Percentiles rank a stretch among this genome's conserved stretches.
Evolutionary conservation across 1,140 invertebrate species (phyloP).

Genomic region (Solenopsis invicta): DNA sequence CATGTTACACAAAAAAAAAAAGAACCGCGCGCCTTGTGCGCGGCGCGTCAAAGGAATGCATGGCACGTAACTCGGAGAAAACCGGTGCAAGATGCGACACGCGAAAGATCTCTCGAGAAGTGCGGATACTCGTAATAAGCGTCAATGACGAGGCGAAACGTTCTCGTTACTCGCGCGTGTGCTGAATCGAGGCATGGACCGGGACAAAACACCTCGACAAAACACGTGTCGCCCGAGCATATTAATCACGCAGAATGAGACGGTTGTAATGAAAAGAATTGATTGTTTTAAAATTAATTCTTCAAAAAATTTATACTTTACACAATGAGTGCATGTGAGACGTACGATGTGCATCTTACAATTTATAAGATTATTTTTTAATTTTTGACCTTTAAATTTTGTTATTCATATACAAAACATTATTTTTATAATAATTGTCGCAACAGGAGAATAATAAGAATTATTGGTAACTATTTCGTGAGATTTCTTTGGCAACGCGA

Average conservation of each 20-base stretch:
- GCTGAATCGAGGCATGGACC: not conserved
- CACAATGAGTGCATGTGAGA: too few relatives aligned
- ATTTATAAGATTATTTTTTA: not conserved
- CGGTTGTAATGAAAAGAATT: not conserved
- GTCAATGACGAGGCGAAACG: constrained; percentile 46
- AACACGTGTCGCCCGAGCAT: constrained; percentile 13
- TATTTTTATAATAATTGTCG: too few relatives aligned
- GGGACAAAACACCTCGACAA: not conserved
- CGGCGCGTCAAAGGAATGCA: not conserved
- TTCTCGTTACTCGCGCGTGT: constrained; percentile 36
- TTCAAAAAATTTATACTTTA: not conserved
- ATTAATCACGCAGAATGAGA: constrained; percentile 4
- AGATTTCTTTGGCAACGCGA: not conserved
- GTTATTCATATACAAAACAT: not conserved
- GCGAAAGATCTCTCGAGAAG: constrained; percentile 28
- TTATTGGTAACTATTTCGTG: not conserved
- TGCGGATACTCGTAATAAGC: constrained; percentile 50
- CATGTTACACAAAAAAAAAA: constrained; percentile 23
- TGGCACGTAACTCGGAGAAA: constrained; percentile 16
- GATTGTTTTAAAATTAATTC: not conserved
- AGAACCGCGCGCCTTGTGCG: too few relatives aligned
- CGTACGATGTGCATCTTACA: not conserved
- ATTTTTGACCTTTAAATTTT: not conserved
- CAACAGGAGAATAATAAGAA: not conserved
- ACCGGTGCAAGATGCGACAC: constrained; percentile 17